Evolutionary conservation across 2,888 invertebrate species (phyloP).

Genomic region (Adelognathus sp.): DNA sequence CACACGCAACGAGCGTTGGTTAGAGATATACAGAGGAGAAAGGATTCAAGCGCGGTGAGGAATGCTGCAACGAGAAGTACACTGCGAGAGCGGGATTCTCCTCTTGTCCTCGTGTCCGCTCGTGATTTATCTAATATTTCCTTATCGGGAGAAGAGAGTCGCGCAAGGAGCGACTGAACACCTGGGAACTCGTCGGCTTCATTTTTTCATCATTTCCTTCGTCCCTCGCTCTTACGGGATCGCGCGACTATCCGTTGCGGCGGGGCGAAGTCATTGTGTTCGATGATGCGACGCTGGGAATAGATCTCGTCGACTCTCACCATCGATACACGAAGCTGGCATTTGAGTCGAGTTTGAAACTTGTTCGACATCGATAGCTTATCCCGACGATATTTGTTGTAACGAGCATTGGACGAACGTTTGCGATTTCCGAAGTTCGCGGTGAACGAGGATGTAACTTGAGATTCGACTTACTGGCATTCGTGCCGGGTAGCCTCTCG

Average conservation of each 20-base stretch:
- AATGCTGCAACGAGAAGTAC: constrained; percentile 49
- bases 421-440: background rate
- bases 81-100: constrained; percentile 56
- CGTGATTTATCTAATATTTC: constrained; percentile 77
- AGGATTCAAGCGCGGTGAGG: constrained; percentile 58
- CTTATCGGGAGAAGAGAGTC: constrained; percentile 70
- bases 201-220: constrained; percentile 22
- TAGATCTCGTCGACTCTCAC: constrained; percentile 58
- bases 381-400: background rate
- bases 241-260: background rate
- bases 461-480: constrained; percentile 83
- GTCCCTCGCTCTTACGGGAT: constrained; percentile 61
- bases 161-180: constrained; percentile 64
- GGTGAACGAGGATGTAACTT: constrained; percentile 7
- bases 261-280: constrained; percentile 62
- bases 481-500: constrained; percentile 84
- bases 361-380: background rate
- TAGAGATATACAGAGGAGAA: constrained; percentile 46
- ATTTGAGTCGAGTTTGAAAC: background rate
- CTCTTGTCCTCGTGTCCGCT: constrained; percentile 29
- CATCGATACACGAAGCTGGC: background rate
- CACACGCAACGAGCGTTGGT: too few relatives aligned
- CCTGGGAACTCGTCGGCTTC: constrained; percentile 66
- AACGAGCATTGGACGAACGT: constrained; percentile 1
- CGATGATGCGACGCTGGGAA: constrained; percentile 69